Conservation (phyloP, 1,140 invertebrate species). For the Agrilus planipennis region DNA sequence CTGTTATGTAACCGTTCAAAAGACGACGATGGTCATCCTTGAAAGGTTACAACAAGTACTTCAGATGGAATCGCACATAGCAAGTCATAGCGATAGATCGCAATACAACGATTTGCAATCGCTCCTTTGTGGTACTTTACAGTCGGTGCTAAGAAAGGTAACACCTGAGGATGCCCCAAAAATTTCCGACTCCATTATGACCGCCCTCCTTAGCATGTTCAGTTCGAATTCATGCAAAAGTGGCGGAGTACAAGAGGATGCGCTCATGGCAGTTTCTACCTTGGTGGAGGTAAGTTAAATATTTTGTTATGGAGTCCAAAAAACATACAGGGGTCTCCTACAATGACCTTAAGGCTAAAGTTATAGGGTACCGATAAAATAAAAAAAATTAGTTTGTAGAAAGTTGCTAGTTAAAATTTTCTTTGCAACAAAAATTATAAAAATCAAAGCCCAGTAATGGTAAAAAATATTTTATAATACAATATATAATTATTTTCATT, state of each 20-base stretch:
- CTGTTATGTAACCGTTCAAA: conserved; percentile 93
- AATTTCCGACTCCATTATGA: conserved; percentile 96
- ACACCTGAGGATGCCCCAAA: conserved; percentile 87
- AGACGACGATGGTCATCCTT: conserved; percentile 91
- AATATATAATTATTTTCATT: too few species aligned
- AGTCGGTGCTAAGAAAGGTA: conserved; percentile 79
- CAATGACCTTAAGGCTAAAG: too few species aligned
- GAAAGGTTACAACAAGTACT: conserved; percentile 59
- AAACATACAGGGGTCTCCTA: too few species aligned
- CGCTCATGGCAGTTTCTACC: conserved; percentile 91
- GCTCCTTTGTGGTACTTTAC: conserved; percentile 89
- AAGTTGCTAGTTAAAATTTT: too few species aligned
- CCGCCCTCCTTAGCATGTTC: conserved; percentile 86
- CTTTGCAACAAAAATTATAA: too few species aligned
- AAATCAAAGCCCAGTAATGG: too few species aligned
- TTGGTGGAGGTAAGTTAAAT: too few species aligned
- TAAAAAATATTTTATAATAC: too few species aligned
- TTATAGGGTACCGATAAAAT: too few species aligned
- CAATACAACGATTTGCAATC: conserved; percentile 97
- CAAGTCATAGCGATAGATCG: conserved; percentile 73
- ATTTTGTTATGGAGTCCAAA: too few species aligned
- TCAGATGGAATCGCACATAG: conserved; percentile 85
- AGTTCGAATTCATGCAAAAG: conserved; percentile 75
- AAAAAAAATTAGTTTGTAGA: too few species aligned
- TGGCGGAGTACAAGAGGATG: conserved; percentile 98